phyloP scores from a whole-genome alignment of 2,113 vertebrate species.

The Acanthisitta chloris region DNA sequence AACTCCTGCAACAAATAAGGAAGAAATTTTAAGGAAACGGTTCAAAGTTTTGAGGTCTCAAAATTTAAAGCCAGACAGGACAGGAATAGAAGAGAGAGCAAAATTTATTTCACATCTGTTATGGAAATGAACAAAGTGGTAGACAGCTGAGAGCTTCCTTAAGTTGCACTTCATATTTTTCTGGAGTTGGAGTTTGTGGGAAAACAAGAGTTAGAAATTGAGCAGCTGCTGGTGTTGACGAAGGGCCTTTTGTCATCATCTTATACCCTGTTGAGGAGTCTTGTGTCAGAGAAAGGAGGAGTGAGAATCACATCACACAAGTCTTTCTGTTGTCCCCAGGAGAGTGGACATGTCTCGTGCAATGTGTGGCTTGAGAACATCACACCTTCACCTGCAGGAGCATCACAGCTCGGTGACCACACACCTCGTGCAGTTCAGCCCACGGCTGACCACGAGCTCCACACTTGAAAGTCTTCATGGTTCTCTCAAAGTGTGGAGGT shows the following conservation, averaged over 20 bases:
- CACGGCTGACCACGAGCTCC: neutral
- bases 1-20: neutral
- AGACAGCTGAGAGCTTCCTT: slow-evolving; percentile 36
- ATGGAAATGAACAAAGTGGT: neutral
- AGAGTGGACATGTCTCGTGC: neutral
- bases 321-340: neutral
- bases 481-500: neutral
- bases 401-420: neutral
- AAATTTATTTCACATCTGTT: slow-evolving; percentile 38
- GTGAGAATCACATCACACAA: rapidly evolving
- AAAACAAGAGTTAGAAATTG: neutral
- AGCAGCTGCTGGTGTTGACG: neutral
- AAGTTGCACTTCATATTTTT: neutral
- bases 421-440: no score
- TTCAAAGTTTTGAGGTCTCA: neutral
- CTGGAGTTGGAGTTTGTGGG: slow-evolving; percentile 30
- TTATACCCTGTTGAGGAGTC: neutral
- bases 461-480: neutral
- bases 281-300: neutral
- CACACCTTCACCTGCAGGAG: neutral
- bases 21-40: neutral
- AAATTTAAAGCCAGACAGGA: neutral
- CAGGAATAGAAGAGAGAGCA: neutral
- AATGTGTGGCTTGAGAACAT: neutral
- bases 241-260: neutral